phyloP scores from a whole-genome alignment of 2,888 invertebrate species.

The Tholera decimalis region DNA sequence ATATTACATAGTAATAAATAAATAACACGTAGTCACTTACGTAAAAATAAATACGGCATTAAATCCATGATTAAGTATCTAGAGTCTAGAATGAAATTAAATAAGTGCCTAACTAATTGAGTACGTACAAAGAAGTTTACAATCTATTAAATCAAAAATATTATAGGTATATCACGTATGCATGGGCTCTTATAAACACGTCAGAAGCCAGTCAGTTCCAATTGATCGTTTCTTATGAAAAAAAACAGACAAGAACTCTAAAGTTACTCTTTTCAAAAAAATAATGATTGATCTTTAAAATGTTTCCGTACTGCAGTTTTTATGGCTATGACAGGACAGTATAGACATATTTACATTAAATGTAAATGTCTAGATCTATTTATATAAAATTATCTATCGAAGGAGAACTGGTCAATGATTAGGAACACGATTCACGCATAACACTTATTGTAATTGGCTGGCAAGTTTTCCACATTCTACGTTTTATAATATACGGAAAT shows the following conservation, averaged over 20 bases:
- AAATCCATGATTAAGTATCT: neutral
- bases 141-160: constrained; percentile 16
- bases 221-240: too few species aligned
- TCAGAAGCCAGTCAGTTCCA: too few species aligned
- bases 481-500: constrained; percentile 45
- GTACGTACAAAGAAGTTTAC: constrained; percentile 13
- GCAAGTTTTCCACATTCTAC: constrained; percentile 44
- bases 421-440: constrained; percentile 20
- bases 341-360: too few species aligned
- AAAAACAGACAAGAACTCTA: too few species aligned
- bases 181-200: too few species aligned
- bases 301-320: too few species aligned
- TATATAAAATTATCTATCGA: too few species aligned
- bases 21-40: constrained; percentile 2
- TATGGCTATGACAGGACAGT: too few species aligned
- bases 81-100: constrained; percentile 15
- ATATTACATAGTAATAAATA: constrained; percentile 3
- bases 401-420: constrained; percentile 30
- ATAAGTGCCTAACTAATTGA: constrained; percentile 6
- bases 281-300: too few species aligned
- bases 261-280: too few species aligned
- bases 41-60: constrained; percentile 9
- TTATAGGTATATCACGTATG: too few species aligned
- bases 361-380: too few species aligned
- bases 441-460: constrained; percentile 24